Evolutionary conservation across 2,797 vertebrate species (phyloP).

Genomic region (Myotis vivesi): DNA sequence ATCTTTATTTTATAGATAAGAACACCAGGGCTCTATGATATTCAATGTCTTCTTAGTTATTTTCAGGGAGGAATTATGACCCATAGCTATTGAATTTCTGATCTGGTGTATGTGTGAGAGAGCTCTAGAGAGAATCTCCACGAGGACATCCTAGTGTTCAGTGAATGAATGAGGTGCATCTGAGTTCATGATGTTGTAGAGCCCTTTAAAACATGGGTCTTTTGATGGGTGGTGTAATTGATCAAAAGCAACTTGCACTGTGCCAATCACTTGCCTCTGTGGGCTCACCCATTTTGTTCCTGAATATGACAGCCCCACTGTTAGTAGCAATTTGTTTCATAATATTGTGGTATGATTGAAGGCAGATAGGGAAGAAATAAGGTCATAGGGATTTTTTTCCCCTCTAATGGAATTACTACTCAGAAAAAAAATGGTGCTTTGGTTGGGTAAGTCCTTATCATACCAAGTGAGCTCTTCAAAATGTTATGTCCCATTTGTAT

Average conservation of each 20-base stretch:
- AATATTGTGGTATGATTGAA: conserved; percentile 62
- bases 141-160: neutral
- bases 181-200: neutral
- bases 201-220: conserved; percentile 35
- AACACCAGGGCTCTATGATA: neutral
- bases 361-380: conserved; percentile 48
- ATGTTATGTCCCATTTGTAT: conserved; percentile 63
- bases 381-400: neutral
- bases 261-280: conserved; percentile 25
- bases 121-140: conserved; percentile 7
- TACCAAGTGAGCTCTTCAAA: conserved; percentile 65
- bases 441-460: conserved; percentile 62
- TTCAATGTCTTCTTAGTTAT: neutral
- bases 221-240: neutral
- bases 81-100: neutral
- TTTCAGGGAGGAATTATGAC: neutral
- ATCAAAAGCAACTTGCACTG: conserved; percentile 17
- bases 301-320: conserved; percentile 49
- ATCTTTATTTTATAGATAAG: neutral
- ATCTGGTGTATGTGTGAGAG: neutral
- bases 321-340: conserved; percentile 69
- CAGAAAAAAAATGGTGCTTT: conserved; percentile 58
- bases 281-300: conserved; percentile 16
- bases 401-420: conserved; percentile 61
- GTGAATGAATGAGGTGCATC: neutral